A percentile compares a stretch with the other conserved stretches of the same genome.
phyloP scores from a whole-genome alignment of 2,113 vertebrate species.

The zebrafish (Danio rerio) region DNA sequence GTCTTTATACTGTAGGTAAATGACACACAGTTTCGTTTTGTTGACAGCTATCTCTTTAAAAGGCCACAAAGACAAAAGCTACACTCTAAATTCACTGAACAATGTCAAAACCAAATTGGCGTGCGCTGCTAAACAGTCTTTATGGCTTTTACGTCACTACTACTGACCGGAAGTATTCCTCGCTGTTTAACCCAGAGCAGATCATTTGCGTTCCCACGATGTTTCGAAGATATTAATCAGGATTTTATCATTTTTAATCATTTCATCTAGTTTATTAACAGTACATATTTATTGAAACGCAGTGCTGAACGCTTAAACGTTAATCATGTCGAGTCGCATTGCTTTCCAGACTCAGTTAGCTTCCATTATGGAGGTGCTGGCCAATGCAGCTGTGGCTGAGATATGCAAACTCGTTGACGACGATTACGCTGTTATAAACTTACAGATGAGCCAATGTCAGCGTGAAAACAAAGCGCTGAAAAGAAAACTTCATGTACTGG shows the following conservation, averaged over 20 bases:
- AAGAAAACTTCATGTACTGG: conserved; percentile 74
- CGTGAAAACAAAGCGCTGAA: conserved; percentile 75
- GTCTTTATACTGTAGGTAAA: no score
- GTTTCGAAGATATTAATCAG: background rate
- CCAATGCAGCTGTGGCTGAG: conserved; percentile 77
- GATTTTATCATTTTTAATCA: no score
- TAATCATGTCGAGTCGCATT: conserved; percentile 69
- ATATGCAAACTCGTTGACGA: conserved; percentile 80
- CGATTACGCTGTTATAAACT: conserved; percentile 73
- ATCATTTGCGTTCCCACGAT: background rate
- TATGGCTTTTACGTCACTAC: conserved; percentile 46
- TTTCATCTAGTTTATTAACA: background rate
- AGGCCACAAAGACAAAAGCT: background rate
- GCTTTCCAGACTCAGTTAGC: conserved; percentile 79
- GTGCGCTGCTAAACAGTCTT: conserved; percentile 24
- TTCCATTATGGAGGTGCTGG: conserved; percentile 81
- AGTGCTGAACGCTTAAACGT: background rate
- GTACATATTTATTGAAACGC: background rate
- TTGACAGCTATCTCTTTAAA: background rate
- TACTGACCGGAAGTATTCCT: conserved; percentile 47
- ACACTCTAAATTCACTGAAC: background rate
- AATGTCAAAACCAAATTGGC: background rate
- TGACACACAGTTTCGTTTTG: no score
- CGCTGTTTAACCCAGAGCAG: background rate
- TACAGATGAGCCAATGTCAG: conserved; percentile 77